Percentiles rank a stretch among this genome's conserved stretches.
Evolutionary conservation across 2,888 invertebrate genomes (phyloP).

Genomic region (Volucella zonaria): DNA sequence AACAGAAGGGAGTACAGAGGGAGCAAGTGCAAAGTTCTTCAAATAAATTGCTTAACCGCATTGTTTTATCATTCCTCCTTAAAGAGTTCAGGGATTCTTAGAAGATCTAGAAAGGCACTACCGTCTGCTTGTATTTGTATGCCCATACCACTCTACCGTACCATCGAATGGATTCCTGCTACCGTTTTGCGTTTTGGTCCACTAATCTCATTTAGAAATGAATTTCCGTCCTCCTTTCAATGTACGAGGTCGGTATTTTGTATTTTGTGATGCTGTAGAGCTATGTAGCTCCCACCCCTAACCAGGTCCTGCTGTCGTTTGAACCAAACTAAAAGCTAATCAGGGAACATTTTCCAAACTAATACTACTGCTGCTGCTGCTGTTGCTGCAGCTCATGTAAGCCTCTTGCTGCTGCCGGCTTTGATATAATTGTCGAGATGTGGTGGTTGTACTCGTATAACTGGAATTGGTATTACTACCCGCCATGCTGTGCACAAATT

Average conservation of each 20-base stretch:
- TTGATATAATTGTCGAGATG: conserved; percentile 56
- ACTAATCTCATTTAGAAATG: conserved; percentile 64
- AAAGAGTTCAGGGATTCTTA: conserved; percentile 51
- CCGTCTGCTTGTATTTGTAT: background rate
- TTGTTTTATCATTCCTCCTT: conserved; percentile 59
- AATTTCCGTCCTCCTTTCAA: conserved; percentile 43
- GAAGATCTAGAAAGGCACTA: conserved; percentile 13
- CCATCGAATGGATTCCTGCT: conserved; percentile 15
- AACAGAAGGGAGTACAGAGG: conserved; percentile 3
- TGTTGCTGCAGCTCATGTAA: conserved; percentile 17
- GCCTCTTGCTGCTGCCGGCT: conserved; percentile 13
- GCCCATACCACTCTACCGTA: background rate
- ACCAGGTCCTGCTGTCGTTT: background rate
- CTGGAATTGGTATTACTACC: background rate
- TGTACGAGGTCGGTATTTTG: conserved; percentile 53
- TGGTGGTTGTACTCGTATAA: conserved; percentile 22
- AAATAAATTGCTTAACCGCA: conserved; percentile 65
- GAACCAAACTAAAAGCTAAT: conserved; percentile 59
- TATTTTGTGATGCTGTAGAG: conserved; percentile 56
- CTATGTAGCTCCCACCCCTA: conserved; percentile 26
- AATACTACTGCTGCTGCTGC: too few relatives aligned
- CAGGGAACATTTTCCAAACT: conserved; percentile 31
- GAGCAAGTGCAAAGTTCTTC: conserved; percentile 25
- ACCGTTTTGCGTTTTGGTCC: conserved; percentile 49
- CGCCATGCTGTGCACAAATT: conserved; percentile 25